A percentile compares a stretch with the other conserved stretches of the same genome.
These are phyloP conservation scores for Pantherophis guttatus DNA, from an alignment of 2,113 vertebrate genomes.

Conservation along the genomic window DNA sequence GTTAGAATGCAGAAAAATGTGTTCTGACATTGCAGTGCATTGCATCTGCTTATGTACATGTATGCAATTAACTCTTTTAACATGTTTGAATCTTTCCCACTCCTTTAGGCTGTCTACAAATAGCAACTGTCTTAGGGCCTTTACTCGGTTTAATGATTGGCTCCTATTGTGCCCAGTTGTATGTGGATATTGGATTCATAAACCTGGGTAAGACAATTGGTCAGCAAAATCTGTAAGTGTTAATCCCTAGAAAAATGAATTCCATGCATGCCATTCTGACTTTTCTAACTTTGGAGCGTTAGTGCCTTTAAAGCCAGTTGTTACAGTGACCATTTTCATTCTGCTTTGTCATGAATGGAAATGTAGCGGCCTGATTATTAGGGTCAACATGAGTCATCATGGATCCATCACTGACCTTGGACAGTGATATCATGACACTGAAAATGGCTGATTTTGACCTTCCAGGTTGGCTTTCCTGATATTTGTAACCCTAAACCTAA, in stretches of 20 bases:
- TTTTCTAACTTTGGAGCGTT: background rate
- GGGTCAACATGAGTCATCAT: background rate
- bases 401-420: background rate
- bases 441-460: background rate
- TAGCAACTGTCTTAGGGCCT: conserved; percentile 82
- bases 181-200: conserved; percentile 87
- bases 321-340: background rate
- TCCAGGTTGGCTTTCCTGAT: background rate
- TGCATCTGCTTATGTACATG: background rate
- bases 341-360: background rate
- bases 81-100: conserved; percentile 16
- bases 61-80: background rate
- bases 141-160: conserved; percentile 85
- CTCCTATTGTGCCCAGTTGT: conserved; percentile 84
- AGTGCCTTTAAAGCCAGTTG: background rate
- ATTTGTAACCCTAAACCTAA: background rate
- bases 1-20: background rate
- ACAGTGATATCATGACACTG: background rate
- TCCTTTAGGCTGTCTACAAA: conserved; percentile 81
- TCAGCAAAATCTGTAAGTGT: background rate
- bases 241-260: background rate
- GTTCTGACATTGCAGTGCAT: background rate
- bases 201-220: conserved; percentile 76
- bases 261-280: background rate
- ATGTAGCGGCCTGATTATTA: too few species aligned